phyloP scores from a whole-genome alignment of 2,888 invertebrate species.

The Cryptops parisi region DNA sequence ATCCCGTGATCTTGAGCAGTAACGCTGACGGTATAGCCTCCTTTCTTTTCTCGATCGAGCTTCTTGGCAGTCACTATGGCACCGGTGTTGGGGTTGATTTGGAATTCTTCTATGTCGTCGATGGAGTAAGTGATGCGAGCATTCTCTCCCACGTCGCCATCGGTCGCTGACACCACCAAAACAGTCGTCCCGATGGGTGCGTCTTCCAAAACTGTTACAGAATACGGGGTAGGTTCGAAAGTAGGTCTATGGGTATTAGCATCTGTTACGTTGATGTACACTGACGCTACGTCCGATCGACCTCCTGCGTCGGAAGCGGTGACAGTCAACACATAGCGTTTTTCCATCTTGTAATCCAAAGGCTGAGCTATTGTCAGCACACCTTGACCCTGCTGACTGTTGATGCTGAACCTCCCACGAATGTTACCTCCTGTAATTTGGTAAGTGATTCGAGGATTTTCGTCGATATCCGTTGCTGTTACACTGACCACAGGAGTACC shows the following conservation, averaged over 20 bases:
- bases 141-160: conserved; percentile 89
- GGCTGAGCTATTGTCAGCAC: conserved; percentile 66
- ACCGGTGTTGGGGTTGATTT: conserved; percentile 84
- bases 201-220: conserved; percentile 79
- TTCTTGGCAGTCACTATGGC: conserved; percentile 73
- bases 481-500: conserved; percentile 81
- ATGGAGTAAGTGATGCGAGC: conserved; percentile 45
- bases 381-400: conserved; percentile 62
- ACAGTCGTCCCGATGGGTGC: conserved; percentile 82
- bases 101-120: conserved; percentile 43
- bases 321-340: conserved; percentile 63
- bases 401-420: conserved; percentile 56
- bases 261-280: conserved; percentile 84
- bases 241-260: conserved; percentile 88
- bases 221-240: conserved; percentile 85
- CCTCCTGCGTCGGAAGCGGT: conserved; percentile 84
- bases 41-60: conserved; percentile 66
- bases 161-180: conserved; percentile 76
- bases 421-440: conserved; percentile 32
- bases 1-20: conserved; percentile 85
- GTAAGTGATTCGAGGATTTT: conserved; percentile 46
- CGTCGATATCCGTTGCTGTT: conserved; percentile 78
- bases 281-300: conserved; percentile 69
- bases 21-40: conserved; percentile 73
- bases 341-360: conserved; percentile 82